Base-by-base conservation (phyloP, 2,113 vertebrate species). In the Forbesichthys papilliferus region DNA sequence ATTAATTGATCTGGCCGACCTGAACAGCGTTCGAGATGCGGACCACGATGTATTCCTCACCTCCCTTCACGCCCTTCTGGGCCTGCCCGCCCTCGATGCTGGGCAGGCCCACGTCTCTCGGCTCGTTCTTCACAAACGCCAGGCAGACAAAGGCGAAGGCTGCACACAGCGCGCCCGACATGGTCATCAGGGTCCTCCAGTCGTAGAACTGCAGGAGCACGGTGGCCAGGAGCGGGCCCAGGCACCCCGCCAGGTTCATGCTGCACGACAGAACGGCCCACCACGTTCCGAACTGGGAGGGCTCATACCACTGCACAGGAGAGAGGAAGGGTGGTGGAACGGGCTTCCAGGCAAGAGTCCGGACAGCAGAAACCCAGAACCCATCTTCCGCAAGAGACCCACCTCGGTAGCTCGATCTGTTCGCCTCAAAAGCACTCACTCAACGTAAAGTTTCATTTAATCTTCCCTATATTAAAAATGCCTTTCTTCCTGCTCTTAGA, bases 281-380 rank as follows among this genome's bases (percentile, higher is more conserved):
- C 96, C 96, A 98, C 0, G 98, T 99, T 68, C 98, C 98, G 81
- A 99, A 99, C 90, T 99, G 97, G 57, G 97, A 96, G 0, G 97
- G 98, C 82, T 98, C 96, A 59, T 95, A 99, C 98, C 98, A 99
- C 98, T 99, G 88, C 3, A 46, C 68, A 33, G 48, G 13, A 36
- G 48, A 0, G 46, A 16, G 27, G 34, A 4, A 73, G 9, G 27
- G 27, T 27, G 27, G 27, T 27, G 27, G 27, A 27, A 27, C 27
- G 27, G 27, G 27, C 27, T 27, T 27, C 27, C 27, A 27, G 27
- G 27, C 27, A 27, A 27, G 27, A 27, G 27, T 27, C 27, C 27
- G 27, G 27, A 27, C 27, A 27, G 27, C 2, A 27, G 27, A 27
- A 27, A 27, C 27, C 27, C 27, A 27, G 2, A 2, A 27, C 27